Evolutionary conservation across 2,113 vertebrate species (phyloP).

Genomic region (Menura novaehollandiae): DNA sequence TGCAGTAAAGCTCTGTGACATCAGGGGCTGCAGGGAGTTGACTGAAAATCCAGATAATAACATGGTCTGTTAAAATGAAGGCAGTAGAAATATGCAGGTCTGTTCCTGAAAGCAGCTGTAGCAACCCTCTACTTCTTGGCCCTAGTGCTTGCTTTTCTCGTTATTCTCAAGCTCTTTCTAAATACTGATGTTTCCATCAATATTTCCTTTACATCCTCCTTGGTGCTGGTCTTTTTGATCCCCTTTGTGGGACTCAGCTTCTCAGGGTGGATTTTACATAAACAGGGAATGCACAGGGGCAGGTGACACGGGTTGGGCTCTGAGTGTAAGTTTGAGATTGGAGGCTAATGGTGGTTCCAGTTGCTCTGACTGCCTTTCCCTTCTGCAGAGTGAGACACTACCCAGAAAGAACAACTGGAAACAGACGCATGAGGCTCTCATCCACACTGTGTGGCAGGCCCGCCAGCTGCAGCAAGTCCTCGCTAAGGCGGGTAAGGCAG

Average conservation of each 20-base stretch:
- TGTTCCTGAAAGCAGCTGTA: background rate
- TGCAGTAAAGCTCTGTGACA: background rate
- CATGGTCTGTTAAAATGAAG: background rate
- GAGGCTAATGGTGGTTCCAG: background rate
- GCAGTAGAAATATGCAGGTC: background rate
- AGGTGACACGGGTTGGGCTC: background rate
- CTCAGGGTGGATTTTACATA: background rate
- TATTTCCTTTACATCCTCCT: background rate
- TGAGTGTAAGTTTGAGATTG: background rate
- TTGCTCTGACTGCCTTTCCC: background rate
- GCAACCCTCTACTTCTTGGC: background rate
- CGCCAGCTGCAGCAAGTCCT: slow-evolving; percentile 58
- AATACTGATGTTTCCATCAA: background rate
- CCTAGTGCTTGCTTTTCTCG: background rate
- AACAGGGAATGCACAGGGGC: background rate
- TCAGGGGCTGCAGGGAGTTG: background rate
- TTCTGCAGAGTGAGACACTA: slow-evolving; percentile 29
- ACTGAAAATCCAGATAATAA: background rate
- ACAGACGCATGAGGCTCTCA: slow-evolving; percentile 72
- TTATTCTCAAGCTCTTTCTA: background rate
- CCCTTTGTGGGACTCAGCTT: background rate
- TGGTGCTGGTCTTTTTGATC: background rate
- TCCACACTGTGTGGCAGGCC: slow-evolving; percentile 61
- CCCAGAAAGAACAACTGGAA: slow-evolving; percentile 68
- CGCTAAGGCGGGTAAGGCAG: slow-evolving; percentile 49